These are phyloP conservation scores for Drosophila austrosaltans DNA, from an alignment of 2,888 invertebrate species.

Conservation along the genomic window DNA sequence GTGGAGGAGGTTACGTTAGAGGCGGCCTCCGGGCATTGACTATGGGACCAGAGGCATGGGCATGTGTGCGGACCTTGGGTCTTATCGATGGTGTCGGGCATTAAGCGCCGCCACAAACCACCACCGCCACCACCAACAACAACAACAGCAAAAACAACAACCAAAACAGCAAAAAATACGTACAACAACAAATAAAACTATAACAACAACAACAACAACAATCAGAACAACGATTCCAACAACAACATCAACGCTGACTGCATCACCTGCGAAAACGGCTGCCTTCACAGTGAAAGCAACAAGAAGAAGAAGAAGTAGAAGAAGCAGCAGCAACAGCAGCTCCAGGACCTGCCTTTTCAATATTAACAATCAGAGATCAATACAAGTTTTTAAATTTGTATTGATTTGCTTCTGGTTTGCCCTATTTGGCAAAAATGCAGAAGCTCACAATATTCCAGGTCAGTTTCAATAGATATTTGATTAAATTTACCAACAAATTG, in stretches of 20 bases:
- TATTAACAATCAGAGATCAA: conserved; percentile 36
- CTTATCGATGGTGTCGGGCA: conserved; percentile 87
- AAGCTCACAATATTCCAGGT: conserved; percentile 84
- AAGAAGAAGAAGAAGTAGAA: conserved; percentile 45
- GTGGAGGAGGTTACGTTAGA: conserved; percentile 88
- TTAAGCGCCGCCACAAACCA: conserved; percentile 83
- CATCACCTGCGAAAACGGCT: conserved; percentile 54
- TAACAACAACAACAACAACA: conserved; percentile 38
- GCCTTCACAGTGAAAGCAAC: conserved; percentile 68
- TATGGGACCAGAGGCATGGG: conserved; percentile 96
- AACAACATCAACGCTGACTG: conserved; percentile 37
- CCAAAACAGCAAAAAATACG: conserved; percentile 68
- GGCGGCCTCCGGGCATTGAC: conserved; percentile 86
- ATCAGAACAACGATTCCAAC: conserved; percentile 51
- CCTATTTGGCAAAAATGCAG: conserved; percentile 79
- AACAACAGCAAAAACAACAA: conserved; percentile 62
- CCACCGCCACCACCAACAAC: conserved; percentile 48
- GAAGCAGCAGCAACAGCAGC: conserved; percentile 24
- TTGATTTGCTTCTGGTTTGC: conserved; percentile 77
- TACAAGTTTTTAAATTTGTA: conserved; percentile 73
- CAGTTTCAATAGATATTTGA: conserved; percentile 52
- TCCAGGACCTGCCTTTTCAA: conserved; percentile 16
- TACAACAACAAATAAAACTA: conserved; percentile 41
- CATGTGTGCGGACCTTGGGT: conserved; percentile 93
- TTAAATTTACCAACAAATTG: conserved; percentile 32